Base-by-base conservation (phyloP, 2,888 invertebrate species). In the Drosophila multiciliata region DNA sequence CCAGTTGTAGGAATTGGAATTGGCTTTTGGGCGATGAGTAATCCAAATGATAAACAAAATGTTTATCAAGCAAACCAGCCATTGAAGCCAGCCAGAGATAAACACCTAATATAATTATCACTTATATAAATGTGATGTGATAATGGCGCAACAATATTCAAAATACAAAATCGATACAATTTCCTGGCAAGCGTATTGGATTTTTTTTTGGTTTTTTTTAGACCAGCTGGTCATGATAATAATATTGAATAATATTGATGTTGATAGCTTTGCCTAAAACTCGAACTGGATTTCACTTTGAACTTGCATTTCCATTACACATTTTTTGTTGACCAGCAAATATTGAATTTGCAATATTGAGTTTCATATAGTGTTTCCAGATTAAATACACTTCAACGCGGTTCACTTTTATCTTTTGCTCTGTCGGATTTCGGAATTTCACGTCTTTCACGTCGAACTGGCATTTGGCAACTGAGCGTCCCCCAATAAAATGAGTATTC, bases 71-170 rank as follows among this genome's bases (percentile, higher is more conserved):
- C 61, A 26, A 50, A 26, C 58, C 45, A 45, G 45, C 45, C 54
- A 62, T n/a, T 67, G 66, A 72, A 77, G 63, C 61, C 66, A 68
- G 62, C 62, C 15, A 23, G 55, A 78, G 78, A 78, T 80, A 78
- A 69, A 63, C 45, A 62, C 45, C 87, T 89, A 90, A 89, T 89
- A 90, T 87, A 89, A 89, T 89, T 89, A 90, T 90, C 91, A 82
- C 87, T 73, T 88, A 78, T 85, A 88, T 86, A 79, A 88, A 87
- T 84, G 76, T 57, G 82, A 75, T 79, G 90, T 79, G 90, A 86
- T 90, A 89, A 86, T 89, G 86, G 80, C 78, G 75, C 86, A 86
- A 87, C 83, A 84, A 79, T 89, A 83, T 89, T 80, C 86, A 85
- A 89, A 86, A 83, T 60, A 87, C 62, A 78, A 88, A 89, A 89